Conservation (phyloP, 2,888 invertebrate species). For the Synanthedon formicaeformis region DNA sequence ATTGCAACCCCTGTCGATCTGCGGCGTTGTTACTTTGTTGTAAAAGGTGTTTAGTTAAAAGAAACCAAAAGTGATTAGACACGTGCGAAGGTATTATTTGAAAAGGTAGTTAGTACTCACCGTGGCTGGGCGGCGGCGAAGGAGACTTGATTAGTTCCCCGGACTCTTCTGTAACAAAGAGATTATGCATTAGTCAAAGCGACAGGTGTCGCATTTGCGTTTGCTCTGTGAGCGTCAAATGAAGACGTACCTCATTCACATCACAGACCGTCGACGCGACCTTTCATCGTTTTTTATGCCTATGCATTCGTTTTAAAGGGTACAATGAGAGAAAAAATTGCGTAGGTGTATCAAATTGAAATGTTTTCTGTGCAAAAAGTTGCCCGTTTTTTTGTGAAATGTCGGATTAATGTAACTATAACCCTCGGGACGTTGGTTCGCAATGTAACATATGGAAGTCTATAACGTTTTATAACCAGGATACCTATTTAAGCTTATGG, state of each 20-base stretch:
- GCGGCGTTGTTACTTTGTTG: too few species aligned
- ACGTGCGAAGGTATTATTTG: background rate
- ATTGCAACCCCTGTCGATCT: too few species aligned
- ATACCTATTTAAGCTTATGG: too few species aligned
- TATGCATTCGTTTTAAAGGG: conserved; percentile 22
- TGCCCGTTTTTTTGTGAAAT: conserved; percentile 18
- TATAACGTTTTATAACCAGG: too few species aligned
- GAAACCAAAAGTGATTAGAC: too few species aligned
- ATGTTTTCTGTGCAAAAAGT: conserved; percentile 27
- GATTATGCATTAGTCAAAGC: background rate
- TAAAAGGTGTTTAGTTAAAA: too few species aligned
- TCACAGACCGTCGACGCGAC: conserved; percentile 34
- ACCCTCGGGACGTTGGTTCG: too few species aligned
- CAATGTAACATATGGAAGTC: too few species aligned
- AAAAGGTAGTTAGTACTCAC: conserved; percentile 53
- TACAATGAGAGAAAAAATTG: conserved; percentile 25
- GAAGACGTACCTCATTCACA: conserved; percentile 33
- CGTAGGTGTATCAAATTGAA: conserved; percentile 13
- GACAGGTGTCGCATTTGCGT: background rate
- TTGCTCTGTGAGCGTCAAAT: background rate
- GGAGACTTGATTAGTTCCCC: conserved; percentile 81
- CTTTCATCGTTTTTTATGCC: conserved; percentile 16
- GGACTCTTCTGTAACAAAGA: conserved; percentile 61
- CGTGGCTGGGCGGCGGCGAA: conserved; percentile 81
- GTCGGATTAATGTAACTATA: conserved; percentile 9